These are phyloP conservation scores for Embidobia sp. DNA, from an alignment of 2,888 invertebrate genomes.

Conservation along the genomic window DNA sequence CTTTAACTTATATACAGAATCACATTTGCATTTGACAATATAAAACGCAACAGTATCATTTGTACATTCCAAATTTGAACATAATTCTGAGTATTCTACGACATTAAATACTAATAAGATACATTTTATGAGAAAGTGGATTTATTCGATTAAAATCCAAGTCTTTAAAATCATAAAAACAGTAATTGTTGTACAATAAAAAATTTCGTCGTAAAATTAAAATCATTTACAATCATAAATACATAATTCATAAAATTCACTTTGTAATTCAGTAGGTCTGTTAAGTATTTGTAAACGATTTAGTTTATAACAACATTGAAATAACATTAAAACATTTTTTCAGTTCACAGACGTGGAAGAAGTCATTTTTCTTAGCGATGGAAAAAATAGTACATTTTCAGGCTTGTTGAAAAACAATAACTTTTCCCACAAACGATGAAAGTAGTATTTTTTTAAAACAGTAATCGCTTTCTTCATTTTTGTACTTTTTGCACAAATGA, in stretches of 20 bases:
- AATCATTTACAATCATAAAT: background rate
- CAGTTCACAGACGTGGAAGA: too few species aligned
- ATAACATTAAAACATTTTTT: too few species aligned
- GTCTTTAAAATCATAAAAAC: background rate
- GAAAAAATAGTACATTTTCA: too few species aligned
- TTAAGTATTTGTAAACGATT: too few species aligned
- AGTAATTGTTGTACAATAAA: background rate
- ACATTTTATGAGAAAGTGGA: constrained; percentile 5
- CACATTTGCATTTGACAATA: constrained; percentile 21
- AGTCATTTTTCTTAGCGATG: too few species aligned
- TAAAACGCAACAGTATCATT: constrained; percentile 3
- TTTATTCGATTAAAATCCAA: background rate
- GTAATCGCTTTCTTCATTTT: too few species aligned
- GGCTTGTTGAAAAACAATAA: too few species aligned
- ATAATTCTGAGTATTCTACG: constrained; percentile 29
- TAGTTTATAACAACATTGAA: too few species aligned
- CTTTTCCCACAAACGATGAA: too few species aligned
- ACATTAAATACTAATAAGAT: constrained; percentile 6
- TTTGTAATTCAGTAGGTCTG: too few species aligned
- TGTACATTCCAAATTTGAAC: constrained; percentile 32
- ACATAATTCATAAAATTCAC: background rate
- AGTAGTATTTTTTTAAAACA: too few species aligned
- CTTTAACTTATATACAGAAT: constrained; percentile 37
- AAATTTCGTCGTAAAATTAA: background rate
- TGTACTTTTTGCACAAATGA: too few species aligned